Evolutionary conservation across 2,113 vertebrate species (phyloP).

Genomic region (Entomyzon cyanotis): DNA sequence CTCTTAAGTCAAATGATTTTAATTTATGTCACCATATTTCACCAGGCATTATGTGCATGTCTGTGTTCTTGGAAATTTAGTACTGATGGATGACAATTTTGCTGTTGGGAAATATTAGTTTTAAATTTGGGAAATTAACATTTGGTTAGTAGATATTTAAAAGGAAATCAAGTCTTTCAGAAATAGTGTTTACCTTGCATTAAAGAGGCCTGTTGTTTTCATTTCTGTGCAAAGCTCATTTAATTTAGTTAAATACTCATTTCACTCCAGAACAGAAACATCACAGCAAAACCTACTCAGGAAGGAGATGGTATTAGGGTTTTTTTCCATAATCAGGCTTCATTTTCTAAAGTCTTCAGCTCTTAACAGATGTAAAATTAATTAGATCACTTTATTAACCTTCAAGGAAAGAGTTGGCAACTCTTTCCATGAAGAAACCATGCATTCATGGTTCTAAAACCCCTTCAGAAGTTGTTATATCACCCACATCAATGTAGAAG

Average conservation of each 20-base stretch:
- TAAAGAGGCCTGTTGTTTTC: background rate
- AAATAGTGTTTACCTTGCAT: background rate
- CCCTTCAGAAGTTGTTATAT: background rate
- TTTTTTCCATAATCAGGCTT: background rate
- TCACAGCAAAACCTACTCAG: background rate
- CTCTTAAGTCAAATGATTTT: background rate
- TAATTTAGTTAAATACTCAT: slow-evolving; percentile 4
- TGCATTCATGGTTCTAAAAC: background rate
- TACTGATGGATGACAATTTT: background rate
- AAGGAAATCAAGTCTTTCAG: background rate
- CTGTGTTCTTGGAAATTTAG: background rate
- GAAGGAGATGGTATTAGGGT: background rate
- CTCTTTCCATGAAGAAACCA: background rate
- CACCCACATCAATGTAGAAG: background rate
- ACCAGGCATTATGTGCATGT: background rate
- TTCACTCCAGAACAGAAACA: background rate
- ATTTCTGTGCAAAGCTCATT: background rate
- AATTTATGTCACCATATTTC: background rate
- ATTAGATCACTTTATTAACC: background rate
- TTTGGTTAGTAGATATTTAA: background rate
- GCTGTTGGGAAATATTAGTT: background rate
- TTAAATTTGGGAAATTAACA: background rate
- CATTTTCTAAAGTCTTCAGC: background rate
- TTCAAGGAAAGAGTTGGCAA: background rate
- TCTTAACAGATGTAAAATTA: background rate